Evolutionary conservation across 2,888 invertebrate genomes (phyloP).

Genomic region (Harmothoe impar): DNA sequence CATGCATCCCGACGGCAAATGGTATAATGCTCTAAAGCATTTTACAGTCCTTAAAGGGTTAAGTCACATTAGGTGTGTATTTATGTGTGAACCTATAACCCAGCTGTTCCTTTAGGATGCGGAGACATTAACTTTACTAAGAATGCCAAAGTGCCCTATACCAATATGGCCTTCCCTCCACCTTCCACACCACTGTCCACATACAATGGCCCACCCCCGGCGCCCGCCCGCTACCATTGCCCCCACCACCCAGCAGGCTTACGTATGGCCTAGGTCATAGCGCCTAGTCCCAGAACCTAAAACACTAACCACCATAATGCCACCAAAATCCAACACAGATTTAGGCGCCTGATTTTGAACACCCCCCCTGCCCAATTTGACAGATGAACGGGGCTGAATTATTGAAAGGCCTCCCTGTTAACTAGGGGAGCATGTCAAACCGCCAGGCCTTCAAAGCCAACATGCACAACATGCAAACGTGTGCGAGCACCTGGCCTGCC

Average conservation of each 20-base stretch:
- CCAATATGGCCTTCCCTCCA: too few relatives aligned
- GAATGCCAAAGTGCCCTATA: too few relatives aligned
- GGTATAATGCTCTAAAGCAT: too few relatives aligned
- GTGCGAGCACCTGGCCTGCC: not conserved
- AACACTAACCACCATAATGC: not conserved
- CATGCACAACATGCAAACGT: conserved; percentile 50
- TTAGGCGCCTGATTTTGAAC: too few relatives aligned
- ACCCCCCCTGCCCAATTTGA: not conserved
- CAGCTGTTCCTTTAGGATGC: too few relatives aligned
- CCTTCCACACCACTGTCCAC: not conserved
- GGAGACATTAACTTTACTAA: too few relatives aligned
- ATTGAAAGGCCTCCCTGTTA: conserved; percentile 31
- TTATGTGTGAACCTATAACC: too few relatives aligned
- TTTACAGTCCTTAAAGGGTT: too few relatives aligned
- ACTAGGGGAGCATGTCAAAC: conserved; percentile 46
- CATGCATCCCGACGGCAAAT: too few relatives aligned
- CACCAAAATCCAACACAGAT: not conserved
- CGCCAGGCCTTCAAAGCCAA: not conserved
- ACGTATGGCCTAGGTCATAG: not conserved
- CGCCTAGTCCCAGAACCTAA: not conserved
- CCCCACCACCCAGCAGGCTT: not conserved
- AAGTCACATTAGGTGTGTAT: too few relatives aligned
- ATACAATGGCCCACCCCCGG: not conserved
- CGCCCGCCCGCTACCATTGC: not conserved
- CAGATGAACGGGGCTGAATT: conserved; percentile 54